These are phyloP conservation scores for Phania funesta DNA, from an alignment of 2,888 invertebrate genomes.

Conservation along the genomic window DNA sequence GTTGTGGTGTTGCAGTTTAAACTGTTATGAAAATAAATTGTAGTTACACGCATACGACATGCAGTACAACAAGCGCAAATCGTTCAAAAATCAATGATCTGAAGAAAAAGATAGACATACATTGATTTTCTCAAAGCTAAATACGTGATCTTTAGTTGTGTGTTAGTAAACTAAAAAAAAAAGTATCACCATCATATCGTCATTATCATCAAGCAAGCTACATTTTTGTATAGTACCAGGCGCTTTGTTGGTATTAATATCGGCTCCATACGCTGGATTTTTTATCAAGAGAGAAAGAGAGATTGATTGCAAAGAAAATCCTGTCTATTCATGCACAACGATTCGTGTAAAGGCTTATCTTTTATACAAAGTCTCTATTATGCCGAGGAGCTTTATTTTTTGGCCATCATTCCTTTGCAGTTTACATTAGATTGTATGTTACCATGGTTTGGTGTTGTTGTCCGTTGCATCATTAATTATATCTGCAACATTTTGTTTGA, in stretches of 20 bases:
- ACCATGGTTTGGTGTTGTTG: background rate
- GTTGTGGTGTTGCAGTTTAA: constrained; percentile 38
- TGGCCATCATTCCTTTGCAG: background rate
- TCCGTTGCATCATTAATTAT: constrained; percentile 59
- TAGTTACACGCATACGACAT: constrained; percentile 77
- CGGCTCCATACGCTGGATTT: background rate
- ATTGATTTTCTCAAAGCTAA: constrained; percentile 47
- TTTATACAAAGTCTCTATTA: constrained; percentile 26
- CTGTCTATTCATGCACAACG: constrained; percentile 32
- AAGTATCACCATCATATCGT: constrained; percentile 17
- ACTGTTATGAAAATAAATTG: constrained; percentile 74
- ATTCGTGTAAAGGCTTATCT: constrained; percentile 18
- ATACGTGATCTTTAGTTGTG: constrained; percentile 60
- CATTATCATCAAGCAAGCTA: background rate
- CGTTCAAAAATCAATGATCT: constrained; percentile 60
- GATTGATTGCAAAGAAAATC: constrained; percentile 38
- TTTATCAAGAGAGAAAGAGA: background rate
- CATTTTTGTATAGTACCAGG: background rate
- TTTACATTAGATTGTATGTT: background rate
- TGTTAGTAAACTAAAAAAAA: constrained; percentile 19
- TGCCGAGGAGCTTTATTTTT: background rate
- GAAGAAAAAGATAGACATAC: constrained; percentile 21
- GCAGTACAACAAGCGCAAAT: constrained; percentile 54
- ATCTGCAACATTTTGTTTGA: constrained; percentile 15
- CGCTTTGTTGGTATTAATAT: background rate